Base-by-base conservation (phyloP, 1,140 invertebrate genomes). In the Parapsyche elsis region DNA sequence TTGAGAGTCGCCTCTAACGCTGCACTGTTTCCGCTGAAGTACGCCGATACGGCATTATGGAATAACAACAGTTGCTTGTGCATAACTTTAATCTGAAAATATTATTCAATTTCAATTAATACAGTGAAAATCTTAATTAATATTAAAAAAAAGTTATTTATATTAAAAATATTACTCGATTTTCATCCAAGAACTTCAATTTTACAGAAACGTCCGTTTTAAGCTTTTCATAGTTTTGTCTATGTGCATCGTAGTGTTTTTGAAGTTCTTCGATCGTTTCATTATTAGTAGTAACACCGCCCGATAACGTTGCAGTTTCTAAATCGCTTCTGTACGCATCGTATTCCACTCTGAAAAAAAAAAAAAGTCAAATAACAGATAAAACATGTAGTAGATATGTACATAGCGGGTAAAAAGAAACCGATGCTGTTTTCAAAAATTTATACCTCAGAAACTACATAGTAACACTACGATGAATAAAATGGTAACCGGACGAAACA, bases 301-400 rank as follows among this genome's bases (percentile, higher is more conserved):
- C 82, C 10, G 73, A 76, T 46, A 83, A 64, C 45, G 77, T 83
- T 9, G 87, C 85, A 38, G 93, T 90, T 88, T 98, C 97, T 84
- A 98, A 88, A 89, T 98, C 97, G 86, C 94, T 94, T 85, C 97
- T 93, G 87, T 99, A 99, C 12, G 98, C 97, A 92, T 99, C 98
- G 87, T 98, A 99, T 88, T 99, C 97, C 88, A 99, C 92, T 89
- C 97, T 97, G 85, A 26, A 75, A 38, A 38, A 26, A 71, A 38
- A 1, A 71, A 5, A 12, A 71, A 71, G 1, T 5, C 30, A 7
- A 38, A n/a, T n/a, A n/a, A n/a, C n/a, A n/a, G n/a, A n/a, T n/a
- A n/a, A n/a, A n/a, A n/a, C n/a, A n/a, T n/a, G n/a, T n/a, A n/a
- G n/a, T n/a, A n/a, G n/a, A n/a, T n/a, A n/a, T n/a, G n/a, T n/a